Conservation (phyloP, 2,888 invertebrate genomes). For the Calephelis perditalis region DNA sequence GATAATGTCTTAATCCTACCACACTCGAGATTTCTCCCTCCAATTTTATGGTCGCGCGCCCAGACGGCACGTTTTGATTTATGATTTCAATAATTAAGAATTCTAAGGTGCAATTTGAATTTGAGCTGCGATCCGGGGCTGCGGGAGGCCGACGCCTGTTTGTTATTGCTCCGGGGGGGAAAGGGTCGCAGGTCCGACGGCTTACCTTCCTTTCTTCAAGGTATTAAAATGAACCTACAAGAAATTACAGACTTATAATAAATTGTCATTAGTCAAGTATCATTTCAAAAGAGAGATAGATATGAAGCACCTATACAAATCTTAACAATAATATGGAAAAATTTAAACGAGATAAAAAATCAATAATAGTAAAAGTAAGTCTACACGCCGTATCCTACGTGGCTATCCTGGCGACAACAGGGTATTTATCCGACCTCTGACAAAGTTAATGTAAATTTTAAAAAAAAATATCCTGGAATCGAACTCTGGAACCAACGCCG, state of each 20-base stretch:
- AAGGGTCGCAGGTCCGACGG: constrained; percentile 61
- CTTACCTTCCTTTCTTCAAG: constrained; percentile 61
- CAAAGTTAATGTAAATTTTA: too few species aligned
- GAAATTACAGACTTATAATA: constrained; percentile 52
- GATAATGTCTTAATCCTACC: constrained; percentile 83
- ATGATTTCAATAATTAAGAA: constrained; percentile 79
- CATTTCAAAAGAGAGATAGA: too few species aligned
- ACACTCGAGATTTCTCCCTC: constrained; percentile 68
- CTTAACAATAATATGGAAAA: too few species aligned
- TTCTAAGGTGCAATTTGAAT: constrained; percentile 78
- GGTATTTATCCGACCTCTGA: too few species aligned
- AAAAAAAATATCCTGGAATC: too few species aligned
- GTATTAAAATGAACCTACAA: constrained; percentile 57
- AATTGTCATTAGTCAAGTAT: constrained; percentile 21
- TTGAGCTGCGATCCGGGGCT: constrained; percentile 61
- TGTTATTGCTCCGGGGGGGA: constrained; percentile 65
- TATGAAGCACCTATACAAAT: too few species aligned
- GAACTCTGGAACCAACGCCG: too few species aligned
- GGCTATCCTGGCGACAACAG: too few species aligned
- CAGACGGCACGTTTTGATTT: constrained; percentile 77
- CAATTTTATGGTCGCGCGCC: constrained; percentile 74
- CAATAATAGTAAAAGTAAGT: too few species aligned
- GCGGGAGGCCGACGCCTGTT: constrained; percentile 70
- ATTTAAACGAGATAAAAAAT: too few species aligned
- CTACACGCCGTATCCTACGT: too few species aligned